Conservation (phyloP, 2,797 vertebrate species). For the Amblyraja radiata region DNA sequence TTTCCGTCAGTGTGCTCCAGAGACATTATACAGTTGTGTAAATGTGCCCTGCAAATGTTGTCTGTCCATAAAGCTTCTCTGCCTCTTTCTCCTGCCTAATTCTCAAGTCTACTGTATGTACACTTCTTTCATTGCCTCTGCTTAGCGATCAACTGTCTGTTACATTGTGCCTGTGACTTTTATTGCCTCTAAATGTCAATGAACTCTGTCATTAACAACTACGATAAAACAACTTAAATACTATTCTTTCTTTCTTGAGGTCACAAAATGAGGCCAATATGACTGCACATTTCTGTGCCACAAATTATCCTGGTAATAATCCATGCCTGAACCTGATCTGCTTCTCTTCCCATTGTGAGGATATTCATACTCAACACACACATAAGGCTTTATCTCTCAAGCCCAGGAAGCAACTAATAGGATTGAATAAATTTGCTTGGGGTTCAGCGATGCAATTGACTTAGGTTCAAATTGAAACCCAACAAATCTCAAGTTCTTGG, state of each 20-base stretch:
- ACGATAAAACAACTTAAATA: not conserved
- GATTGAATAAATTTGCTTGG: not conserved
- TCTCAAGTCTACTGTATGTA: not conserved
- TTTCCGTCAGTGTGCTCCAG: constrained; percentile 3
- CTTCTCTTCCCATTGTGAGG: not conserved
- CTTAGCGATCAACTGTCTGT: not conserved
- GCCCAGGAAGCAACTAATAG: not conserved
- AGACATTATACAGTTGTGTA: constrained; percentile 17
- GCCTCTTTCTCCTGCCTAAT: not conserved
- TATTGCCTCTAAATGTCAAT: not conserved
- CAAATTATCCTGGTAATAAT: not conserved
- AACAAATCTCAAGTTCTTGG: not conserved
- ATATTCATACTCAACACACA: not conserved
- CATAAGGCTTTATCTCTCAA: not conserved
- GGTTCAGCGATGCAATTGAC: not conserved
- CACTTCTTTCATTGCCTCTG: not conserved
- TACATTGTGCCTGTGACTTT: not conserved
- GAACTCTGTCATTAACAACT: not conserved
- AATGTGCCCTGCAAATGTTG: not conserved
- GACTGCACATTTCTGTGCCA: not conserved
- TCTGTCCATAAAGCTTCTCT: not conserved
- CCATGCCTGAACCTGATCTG: not conserved
- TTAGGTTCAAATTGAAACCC: not conserved
- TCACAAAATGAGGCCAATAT: not conserved
- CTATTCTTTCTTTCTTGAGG: not conserved